Conservation (phyloP, 2,113 vertebrate species). For the Psephotus haematonotus region DNA sequence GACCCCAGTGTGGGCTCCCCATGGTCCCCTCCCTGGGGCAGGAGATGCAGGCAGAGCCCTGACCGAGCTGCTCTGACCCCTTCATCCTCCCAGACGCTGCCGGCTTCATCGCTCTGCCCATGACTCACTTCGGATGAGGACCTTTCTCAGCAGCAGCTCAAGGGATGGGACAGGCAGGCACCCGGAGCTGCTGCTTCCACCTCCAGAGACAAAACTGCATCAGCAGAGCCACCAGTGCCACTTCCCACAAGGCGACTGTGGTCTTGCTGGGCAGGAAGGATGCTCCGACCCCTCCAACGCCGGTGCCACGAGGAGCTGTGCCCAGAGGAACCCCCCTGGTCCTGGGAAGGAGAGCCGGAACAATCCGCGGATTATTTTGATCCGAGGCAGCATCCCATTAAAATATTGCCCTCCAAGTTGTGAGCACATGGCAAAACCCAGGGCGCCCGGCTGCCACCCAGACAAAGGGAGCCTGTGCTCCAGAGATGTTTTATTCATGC, state of each 20-base stretch:
- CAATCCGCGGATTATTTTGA: background rate
- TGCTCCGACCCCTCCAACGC: rapidly evolving
- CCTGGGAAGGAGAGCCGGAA: background rate
- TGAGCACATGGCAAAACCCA: background rate
- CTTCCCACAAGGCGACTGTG: rapidly evolving
- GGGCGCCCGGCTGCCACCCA: background rate
- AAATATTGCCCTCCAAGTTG: background rate
- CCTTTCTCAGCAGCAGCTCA: background rate
- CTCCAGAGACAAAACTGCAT: background rate
- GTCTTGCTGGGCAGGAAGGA: background rate
- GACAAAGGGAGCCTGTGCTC: slow-evolving; percentile 35
- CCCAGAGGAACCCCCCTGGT: background rate
- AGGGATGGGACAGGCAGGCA: background rate
- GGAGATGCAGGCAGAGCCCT: background rate
- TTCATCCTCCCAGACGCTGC: rapidly evolving
- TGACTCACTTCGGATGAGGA: background rate
- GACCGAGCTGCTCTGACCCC: background rate
- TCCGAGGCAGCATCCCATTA: background rate
- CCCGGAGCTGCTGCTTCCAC: background rate
- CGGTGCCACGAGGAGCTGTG: rapidly evolving
- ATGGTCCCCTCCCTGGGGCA: rapidly evolving
- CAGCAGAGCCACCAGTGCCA: background rate
- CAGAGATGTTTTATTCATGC: slow-evolving; percentile 51
- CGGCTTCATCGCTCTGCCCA: background rate
- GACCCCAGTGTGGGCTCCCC: background rate